phyloP scores from a whole-genome alignment of 2,797 vertebrate species.

The Sebastes minor region DNA sequence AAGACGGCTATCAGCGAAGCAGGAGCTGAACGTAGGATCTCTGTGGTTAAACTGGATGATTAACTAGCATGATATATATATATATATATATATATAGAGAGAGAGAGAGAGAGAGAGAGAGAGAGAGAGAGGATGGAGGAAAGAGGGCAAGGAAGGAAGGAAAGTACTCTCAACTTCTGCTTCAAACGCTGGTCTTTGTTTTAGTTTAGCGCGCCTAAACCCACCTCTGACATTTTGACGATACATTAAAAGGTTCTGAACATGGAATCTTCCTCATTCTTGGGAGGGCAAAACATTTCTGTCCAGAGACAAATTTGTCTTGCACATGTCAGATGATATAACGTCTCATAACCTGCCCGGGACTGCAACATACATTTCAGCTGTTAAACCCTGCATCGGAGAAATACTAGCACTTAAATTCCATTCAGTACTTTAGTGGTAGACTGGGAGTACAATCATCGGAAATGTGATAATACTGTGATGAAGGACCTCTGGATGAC shows the following conservation, averaged over 20 bases:
- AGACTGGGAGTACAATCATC: constrained; percentile 33
- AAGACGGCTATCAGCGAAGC: constrained; percentile 9
- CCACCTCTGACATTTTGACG: neutral
- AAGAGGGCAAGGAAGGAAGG: neutral
- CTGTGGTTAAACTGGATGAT: neutral
- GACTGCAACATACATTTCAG: constrained; percentile 15
- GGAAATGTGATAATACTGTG: constrained; percentile 56
- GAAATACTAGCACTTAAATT: constrained; percentile 25
- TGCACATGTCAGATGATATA: neutral
- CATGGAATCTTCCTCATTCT: neutral
- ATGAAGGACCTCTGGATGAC: constrained; percentile 43
- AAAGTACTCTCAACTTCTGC: neutral
- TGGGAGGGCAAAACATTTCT: neutral
- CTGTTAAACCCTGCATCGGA: constrained; percentile 20
- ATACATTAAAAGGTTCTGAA: neutral
- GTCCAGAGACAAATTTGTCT: neutral
- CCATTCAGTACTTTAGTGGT: constrained; percentile 19
- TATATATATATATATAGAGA: no score
- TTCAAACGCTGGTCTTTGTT: neutral
- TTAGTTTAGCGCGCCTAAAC: neutral
- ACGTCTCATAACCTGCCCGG: constrained; percentile 10
- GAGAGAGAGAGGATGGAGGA: neutral
- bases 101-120: no score
- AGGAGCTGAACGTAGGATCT: neutral
- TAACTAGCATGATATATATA: neutral